A percentile compares a stretch with the other conserved stretches of the same genome.
Conservation (phyloP, 2,113 vertebrate genomes). For the Microcebus ravelobensis region DNA sequence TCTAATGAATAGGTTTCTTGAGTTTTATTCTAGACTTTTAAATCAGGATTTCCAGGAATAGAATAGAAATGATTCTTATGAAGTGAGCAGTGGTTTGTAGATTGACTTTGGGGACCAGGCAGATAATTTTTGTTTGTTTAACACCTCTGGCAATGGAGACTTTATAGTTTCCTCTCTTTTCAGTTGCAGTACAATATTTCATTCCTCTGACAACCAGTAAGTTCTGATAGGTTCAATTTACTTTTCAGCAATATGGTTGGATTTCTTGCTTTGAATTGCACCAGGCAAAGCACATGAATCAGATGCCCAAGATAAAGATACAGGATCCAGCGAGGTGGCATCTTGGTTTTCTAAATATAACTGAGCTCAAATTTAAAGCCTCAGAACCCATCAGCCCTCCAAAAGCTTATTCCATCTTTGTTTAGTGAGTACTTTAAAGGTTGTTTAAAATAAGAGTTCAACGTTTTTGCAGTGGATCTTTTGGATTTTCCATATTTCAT, state of each 20-base stretch:
- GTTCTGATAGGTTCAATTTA: constrained; percentile 40
- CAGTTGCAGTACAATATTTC: background rate
- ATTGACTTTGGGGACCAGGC: constrained; percentile 9
- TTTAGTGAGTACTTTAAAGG: constrained; percentile 47
- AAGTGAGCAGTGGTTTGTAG: constrained; percentile 10
- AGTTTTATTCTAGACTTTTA: background rate
- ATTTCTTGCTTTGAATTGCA: constrained; percentile 65
- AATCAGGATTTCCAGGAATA: constrained; percentile 45
- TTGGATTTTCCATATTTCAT: constrained; percentile 30
- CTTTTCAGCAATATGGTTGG: constrained; percentile 14
- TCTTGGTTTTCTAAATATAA: constrained; percentile 76
- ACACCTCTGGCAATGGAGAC: background rate
- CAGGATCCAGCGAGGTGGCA: constrained; percentile 64
- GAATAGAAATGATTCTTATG: constrained; percentile 13
- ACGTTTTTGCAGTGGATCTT: constrained; percentile 23
- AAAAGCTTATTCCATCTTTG: constrained; percentile 32
- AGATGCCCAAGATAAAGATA: constrained; percentile 64
- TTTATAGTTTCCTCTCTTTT: background rate
- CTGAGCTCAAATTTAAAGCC: constrained; percentile 63
- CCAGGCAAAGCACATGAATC: constrained; percentile 61
- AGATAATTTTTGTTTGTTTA: constrained; percentile 33
- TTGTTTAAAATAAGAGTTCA: constrained; percentile 45
- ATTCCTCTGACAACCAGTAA: background rate
- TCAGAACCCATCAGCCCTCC: constrained; percentile 31
- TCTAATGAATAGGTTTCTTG: constrained; percentile 26